phyloP scores from a whole-genome alignment of 2,113 vertebrate genomes.

The Azemiops feae region DNA sequence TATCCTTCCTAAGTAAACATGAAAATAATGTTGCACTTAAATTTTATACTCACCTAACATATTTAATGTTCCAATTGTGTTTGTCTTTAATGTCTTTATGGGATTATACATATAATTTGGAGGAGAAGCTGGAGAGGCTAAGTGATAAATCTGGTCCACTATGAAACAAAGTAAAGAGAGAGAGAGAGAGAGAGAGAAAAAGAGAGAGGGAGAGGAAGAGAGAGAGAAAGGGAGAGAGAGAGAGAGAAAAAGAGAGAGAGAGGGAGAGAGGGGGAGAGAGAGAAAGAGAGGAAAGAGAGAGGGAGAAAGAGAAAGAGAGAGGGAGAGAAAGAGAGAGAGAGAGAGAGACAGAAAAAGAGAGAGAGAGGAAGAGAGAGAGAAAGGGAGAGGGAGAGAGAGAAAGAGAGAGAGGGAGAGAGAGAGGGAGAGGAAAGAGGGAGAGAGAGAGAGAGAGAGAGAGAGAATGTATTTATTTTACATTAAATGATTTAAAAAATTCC shows the following conservation, averaged over 20 bases:
- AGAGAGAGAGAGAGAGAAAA: background rate
- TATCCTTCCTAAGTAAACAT: background rate
- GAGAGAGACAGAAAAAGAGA: background rate
- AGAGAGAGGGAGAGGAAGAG: background rate
- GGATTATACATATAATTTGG: constrained; percentile 99
- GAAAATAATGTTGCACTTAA: background rate
- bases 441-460: background rate
- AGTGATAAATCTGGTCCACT: constrained; percentile 99
- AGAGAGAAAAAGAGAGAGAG: background rate
- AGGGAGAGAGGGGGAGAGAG: background rate
- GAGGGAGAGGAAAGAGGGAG: background rate
- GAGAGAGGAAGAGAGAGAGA: background rate
- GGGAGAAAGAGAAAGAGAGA: background rate
- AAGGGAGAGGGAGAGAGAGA: background rate
- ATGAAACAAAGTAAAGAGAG: constrained; percentile 22
- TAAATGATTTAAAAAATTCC: background rate
- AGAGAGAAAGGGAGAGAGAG: background rate
- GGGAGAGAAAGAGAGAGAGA: background rate
- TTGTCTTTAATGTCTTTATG: constrained; percentile 97
- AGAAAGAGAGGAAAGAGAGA: background rate
- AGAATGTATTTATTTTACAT: constrained; percentile 26
- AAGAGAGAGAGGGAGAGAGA: background rate
- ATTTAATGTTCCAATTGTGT: constrained; percentile 96
- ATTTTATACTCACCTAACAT: constrained; percentile 88
- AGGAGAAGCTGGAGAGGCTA: constrained; percentile 96